Percentiles rank a stretch among this genome's conserved stretches.
Conservation (phyloP, 2,113 vertebrate species). For the Anguilla japonica region DNA sequence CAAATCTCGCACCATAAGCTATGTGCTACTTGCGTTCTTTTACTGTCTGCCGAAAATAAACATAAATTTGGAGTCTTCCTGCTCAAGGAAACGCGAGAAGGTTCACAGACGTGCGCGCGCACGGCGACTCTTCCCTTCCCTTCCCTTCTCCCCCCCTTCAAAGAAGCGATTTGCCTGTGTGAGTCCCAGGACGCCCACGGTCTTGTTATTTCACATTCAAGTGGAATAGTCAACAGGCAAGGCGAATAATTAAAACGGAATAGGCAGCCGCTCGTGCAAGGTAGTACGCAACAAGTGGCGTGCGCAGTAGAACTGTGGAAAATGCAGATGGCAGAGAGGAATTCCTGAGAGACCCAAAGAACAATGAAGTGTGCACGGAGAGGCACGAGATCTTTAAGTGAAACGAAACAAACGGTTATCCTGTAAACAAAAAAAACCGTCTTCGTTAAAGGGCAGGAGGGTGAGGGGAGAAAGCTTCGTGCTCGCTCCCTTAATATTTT, state of each 20-base stretch:
- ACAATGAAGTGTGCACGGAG: slow-evolving; percentile 24
- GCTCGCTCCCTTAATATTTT: background rate
- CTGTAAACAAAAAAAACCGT: slow-evolving; percentile 1
- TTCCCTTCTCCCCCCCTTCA: background rate
- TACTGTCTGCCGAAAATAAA: background rate
- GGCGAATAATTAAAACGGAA: slow-evolving; percentile 18
- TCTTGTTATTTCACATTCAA: slow-evolving; percentile 18
- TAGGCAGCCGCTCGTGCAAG: slow-evolving; percentile 6
- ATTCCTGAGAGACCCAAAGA: slow-evolving; percentile 11
- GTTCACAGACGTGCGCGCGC: background rate
- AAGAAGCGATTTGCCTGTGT: background rate
- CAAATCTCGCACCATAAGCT: background rate
- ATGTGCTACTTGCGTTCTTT: background rate
- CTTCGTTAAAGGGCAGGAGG: background rate
- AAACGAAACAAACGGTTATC: background rate
- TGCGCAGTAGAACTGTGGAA: background rate
- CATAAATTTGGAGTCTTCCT: background rate
- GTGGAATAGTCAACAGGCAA: slow-evolving; percentile 19
- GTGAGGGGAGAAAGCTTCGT: background rate
- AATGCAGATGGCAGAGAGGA: slow-evolving; percentile 26
- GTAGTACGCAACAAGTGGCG: slow-evolving; percentile 27
- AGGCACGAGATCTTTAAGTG: background rate
- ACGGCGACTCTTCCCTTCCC: background rate
- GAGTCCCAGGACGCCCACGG: background rate
- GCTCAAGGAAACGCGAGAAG: background rate